Evolutionary conservation across 2,113 vertebrate genomes (phyloP), one percentile per base, ranked within the genome.

Genomic region (Zeus faber): DNA sequence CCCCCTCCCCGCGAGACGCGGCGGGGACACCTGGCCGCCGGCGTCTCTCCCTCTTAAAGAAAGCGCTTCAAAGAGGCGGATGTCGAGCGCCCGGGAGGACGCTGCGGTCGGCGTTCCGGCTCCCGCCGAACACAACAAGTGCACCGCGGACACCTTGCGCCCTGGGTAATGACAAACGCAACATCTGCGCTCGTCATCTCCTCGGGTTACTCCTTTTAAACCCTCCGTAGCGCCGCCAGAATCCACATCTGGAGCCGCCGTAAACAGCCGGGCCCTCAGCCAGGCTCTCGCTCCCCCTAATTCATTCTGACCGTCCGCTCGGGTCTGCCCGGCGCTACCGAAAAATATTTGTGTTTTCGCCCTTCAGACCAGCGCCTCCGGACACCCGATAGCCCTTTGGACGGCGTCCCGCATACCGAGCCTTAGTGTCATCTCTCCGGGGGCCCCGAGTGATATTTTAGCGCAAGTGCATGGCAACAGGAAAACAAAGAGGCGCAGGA

Each of bases 391-490:
- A 63, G 62, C 44, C 65, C 68, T 80, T 85, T n/a, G 84, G 84
- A 80, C 35, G 6, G 4, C 17, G 37, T 75, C 69, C 65, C 46
- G 65, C 81, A 85, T 85, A 80, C 56, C 33, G 4, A 76, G 66
- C 82, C 72, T 70, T 80, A 64, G 72, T 82, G 82, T 72, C 51
- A 51, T 75, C 65, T 69, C 22, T 47, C 67, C 59, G 77, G n/a
- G 77, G n/a, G 11, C 65, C 70, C 77, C 82, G 53, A 74, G 72
- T 76, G 74, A 79, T 87, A 87, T 88, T 88, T 87, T 85, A 83
- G 87, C 85, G 85, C 89, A 85, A 87, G 81, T 86, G 89, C 89
- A 87, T 86, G 85, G 89, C 85, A 90, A 90, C 87, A 81, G 84
- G 74, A 86, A 90, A 90, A 90, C 86, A 87, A 81, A 83, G 71